These are phyloP conservation scores for Stichopus horrens DNA, from an alignment of 53 echinoderm and acorn worm genomes.

Conservation along the genomic window DNA sequence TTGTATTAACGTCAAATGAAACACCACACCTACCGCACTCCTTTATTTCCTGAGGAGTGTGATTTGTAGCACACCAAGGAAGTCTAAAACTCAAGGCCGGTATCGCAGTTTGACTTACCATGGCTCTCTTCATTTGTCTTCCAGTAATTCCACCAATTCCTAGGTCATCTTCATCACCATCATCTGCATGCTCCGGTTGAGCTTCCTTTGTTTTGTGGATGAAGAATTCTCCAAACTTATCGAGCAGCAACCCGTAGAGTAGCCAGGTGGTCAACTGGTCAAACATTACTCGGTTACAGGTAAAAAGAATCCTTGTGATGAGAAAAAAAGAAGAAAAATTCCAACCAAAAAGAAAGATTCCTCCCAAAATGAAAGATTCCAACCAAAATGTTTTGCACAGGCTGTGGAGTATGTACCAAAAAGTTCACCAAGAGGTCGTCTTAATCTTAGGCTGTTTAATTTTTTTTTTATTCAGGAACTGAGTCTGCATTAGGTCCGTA, in stretches of 20 bases:
- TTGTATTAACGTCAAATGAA: not conserved
- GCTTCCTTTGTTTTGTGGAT: conserved; percentile 75
- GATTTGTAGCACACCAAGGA: no score
- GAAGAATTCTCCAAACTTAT: conserved; percentile 87
- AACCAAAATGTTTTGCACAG: no score
- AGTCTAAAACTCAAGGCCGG: not conserved
- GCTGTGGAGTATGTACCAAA: no score
- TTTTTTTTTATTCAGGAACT: no score
- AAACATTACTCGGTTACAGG: conserved; percentile 89
- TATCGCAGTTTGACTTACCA: conserved; percentile 55
- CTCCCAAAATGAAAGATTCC: no score
- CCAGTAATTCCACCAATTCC: conserved; percentile 76
- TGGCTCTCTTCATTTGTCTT: conserved; percentile 62
- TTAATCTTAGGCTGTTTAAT: no score
- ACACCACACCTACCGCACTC: not conserved
- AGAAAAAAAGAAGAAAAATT: not conserved
- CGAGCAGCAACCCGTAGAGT: conserved; percentile 87
- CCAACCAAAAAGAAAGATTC: no score
- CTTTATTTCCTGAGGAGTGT: no score
- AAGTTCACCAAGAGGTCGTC: no score
- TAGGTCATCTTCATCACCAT: conserved; percentile 71
- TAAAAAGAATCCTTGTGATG: conserved; percentile 72
- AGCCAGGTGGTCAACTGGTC: conserved; percentile 91
- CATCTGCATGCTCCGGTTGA: conserved; percentile 44
- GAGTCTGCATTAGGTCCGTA: no score